These are phyloP conservation scores for Teinopalpus imperialis DNA, from an alignment of 2,888 invertebrate species.

Conservation along the genomic window DNA sequence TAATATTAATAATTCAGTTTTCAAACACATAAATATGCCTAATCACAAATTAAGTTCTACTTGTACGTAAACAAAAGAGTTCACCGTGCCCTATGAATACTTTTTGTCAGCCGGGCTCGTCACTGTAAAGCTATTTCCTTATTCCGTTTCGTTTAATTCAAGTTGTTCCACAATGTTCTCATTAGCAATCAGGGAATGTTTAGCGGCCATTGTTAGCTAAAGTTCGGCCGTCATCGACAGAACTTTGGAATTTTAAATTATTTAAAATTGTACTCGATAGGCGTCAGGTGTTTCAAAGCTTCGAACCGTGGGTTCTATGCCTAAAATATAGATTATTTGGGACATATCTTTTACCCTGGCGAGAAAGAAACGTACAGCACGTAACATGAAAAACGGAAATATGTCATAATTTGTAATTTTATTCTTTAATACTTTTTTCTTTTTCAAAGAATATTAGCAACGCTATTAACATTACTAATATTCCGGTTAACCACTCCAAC, in stretches of 20 bases:
- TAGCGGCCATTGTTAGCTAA: slow-evolving; percentile 63
- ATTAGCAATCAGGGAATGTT: slow-evolving; percentile 76
- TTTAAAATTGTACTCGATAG: slow-evolving; percentile 57
- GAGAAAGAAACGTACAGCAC: too few relatives aligned
- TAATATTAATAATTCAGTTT: too few relatives aligned
- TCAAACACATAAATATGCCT: too few relatives aligned
- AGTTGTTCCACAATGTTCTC: slow-evolving; percentile 70
- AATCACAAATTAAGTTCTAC: slow-evolving; percentile 14
- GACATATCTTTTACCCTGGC: too few relatives aligned
- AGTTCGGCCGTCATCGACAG: slow-evolving; percentile 67
- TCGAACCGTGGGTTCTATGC: too few relatives aligned
- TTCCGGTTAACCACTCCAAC: too few relatives aligned
- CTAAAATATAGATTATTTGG: too few relatives aligned
- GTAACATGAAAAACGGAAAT: too few relatives aligned
- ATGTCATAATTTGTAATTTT: too few relatives aligned
- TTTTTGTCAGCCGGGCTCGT: slow-evolving; percentile 3
- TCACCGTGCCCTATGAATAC: neutral
- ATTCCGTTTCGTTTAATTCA: slow-evolving; percentile 62
- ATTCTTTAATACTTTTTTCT: too few relatives aligned
- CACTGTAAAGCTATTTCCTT: slow-evolving; percentile 38
- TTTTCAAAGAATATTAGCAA: too few relatives aligned
- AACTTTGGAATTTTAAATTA: slow-evolving; percentile 66
- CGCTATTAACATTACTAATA: too few relatives aligned
- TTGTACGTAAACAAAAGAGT: neutral
- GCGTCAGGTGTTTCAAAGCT: slow-evolving; percentile 57